Percentiles rank a stretch among this genome's conserved stretches.
These are phyloP conservation scores for Scatophagus argus DNA, from an alignment of 2,113 vertebrate genomes.

Conservation along the genomic window DNA sequence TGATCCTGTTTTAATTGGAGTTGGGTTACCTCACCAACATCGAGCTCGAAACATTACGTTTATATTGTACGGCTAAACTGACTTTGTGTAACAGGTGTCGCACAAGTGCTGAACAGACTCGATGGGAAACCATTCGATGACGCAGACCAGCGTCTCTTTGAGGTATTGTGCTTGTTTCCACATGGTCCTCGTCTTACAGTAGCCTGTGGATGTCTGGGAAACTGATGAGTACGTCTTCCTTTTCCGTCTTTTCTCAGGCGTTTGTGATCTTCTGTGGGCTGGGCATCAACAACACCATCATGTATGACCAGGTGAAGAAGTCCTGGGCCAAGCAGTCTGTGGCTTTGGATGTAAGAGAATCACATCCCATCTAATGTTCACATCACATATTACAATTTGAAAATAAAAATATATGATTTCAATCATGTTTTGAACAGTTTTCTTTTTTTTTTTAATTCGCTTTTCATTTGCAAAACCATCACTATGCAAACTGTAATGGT, in stretches of 20 bases:
- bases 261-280: constrained; percentile 99
- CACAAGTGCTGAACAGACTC: constrained; percentile 96
- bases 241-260: constrained; percentile 84
- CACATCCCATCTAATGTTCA: neutral
- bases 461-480: constrained; percentile 7
- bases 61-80: constrained; percentile 7
- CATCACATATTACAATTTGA: neutral
- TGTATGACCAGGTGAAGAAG: constrained; percentile 99
- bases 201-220: neutral
- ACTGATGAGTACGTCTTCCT: neutral
- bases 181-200: neutral
- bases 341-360: constrained; percentile 93
- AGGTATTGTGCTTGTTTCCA: constrained; percentile 82
- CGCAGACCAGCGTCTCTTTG: constrained; percentile 97
- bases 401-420: neutral
- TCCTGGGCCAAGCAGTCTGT: constrained; percentile 99
- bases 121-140: constrained; percentile 98
- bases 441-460: neutral
- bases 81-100: constrained; percentile 88
- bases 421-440: neutral
- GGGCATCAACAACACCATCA: constrained; percentile 99
- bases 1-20: constrained; percentile 60
- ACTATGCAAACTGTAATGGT: constrained; percentile 1
- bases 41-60: neutral
- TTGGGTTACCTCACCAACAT: constrained; percentile 7